A percentile compares a stretch with the other conserved stretches of the same genome.
These are phyloP conservation scores for Anguilla megastoma DNA, from an alignment of 2,797 vertebrate species.

Conservation along the genomic window DNA sequence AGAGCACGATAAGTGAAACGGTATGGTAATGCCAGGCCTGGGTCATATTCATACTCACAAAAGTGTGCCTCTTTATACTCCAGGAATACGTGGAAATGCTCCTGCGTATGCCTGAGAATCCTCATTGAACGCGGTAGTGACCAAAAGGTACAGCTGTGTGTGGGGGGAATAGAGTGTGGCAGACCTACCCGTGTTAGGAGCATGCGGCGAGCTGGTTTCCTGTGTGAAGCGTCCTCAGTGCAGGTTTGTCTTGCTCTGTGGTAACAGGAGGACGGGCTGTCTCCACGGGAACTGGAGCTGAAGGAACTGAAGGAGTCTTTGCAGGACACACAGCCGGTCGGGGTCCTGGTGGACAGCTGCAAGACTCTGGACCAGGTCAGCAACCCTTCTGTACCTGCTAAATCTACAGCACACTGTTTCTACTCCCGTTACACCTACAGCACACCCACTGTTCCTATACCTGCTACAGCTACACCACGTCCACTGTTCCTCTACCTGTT, in stretches of 20 bases:
- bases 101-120: too few relatives aligned
- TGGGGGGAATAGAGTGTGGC: too few relatives aligned
- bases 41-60: background rate
- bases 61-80: background rate
- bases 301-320: constrained; percentile 89
- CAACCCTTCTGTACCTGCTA: background rate
- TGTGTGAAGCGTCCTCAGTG: background rate
- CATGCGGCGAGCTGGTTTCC: background rate
- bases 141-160: background rate
- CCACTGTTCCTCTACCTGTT: too few relatives aligned
- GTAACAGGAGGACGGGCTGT: constrained; percentile 77
- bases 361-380: constrained; percentile 92
- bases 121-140: too few relatives aligned
- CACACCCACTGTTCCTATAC: background rate
- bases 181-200: background rate
- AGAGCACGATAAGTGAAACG: background rate
- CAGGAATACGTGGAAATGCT: background rate
- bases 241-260: background rate
- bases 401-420: background rate
- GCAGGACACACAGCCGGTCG: constrained; percentile 95
- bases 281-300: constrained; percentile 82
- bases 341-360: constrained; percentile 88
- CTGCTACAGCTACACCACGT: background rate
- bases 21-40: background rate
- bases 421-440: background rate